A percentile compares a stretch with the other conserved stretches of the same genome.
Evolutionary conservation across 2,888 invertebrate species (phyloP).

Genomic region (Dynastes grantii): DNA sequence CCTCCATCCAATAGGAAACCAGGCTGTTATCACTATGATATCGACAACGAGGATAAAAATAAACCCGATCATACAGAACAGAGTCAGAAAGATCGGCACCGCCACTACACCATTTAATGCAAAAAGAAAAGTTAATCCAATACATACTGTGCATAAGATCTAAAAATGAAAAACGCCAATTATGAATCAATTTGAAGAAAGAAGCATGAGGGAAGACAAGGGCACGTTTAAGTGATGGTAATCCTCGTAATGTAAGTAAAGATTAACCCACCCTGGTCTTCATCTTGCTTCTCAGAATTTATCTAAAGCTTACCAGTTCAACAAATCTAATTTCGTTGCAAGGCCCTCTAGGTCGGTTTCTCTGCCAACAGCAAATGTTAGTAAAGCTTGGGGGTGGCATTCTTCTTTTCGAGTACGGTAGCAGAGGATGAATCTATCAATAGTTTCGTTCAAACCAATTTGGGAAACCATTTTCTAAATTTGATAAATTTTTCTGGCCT

Average conservation of each 20-base stretch:
- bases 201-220: background rate
- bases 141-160: conserved; percentile 21
- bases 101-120: background rate
- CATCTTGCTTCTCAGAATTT: no score
- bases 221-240: no score
- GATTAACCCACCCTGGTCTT: no score
- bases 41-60: conserved; percentile 53
- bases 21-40: conserved; percentile 49
- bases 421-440: background rate
- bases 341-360: conserved; percentile 45
- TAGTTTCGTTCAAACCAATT: background rate
- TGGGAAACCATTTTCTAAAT: conserved; percentile 9
- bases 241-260: no score
- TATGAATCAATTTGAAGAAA: background rate
- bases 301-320: conserved; percentile 53
- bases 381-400: background rate
- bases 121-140: conserved; percentile 6
- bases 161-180: background rate
- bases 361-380: conserved; percentile 49
- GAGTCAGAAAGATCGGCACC: conserved; percentile 10
- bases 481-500: conserved; percentile 1
- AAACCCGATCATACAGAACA: conserved; percentile 39
- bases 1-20: conserved; percentile 55
- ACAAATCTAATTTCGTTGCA: conserved; percentile 51
- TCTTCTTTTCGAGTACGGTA: background rate